phyloP scores from a whole-genome alignment of 1,140 invertebrate species.

The Lucilia cuprina region DNA sequence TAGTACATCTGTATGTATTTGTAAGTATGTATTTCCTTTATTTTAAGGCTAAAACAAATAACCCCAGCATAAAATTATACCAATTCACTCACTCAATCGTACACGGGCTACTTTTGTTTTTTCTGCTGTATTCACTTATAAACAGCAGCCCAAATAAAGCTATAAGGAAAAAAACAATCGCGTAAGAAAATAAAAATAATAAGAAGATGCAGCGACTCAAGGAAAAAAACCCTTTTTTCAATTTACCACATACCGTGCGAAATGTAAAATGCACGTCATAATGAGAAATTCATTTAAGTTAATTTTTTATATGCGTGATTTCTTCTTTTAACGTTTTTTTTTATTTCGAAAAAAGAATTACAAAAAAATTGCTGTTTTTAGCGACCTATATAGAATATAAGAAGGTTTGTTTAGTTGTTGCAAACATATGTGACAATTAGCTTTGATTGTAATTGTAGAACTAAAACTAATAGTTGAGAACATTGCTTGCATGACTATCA shows the following conservation, averaged over 20 bases:
- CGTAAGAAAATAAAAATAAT: background rate
- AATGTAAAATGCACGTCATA: conserved; percentile 42
- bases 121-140: background rate
- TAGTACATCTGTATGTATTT: too few relatives aligned
- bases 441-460: too few relatives aligned
- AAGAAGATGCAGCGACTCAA: background rate
- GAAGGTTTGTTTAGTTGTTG: background rate
- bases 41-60: background rate
- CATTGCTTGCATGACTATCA: too few relatives aligned
- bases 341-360: background rate
- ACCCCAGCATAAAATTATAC: conserved; percentile 2
- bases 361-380: background rate
- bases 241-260: conserved; percentile 43
- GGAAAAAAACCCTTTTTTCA: conserved; percentile 37
- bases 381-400: background rate
- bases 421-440: background rate
- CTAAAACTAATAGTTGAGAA: too few relatives aligned
- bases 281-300: conserved; percentile 43
- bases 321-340: background rate
- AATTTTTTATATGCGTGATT: conserved; percentile 37
- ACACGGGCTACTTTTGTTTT: too few relatives aligned
- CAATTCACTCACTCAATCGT: too few relatives aligned
- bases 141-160: conserved; percentile 28
- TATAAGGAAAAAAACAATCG: background rate
- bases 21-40: background rate